Evolutionary conservation across 2,113 vertebrate genomes (phyloP), one percentile per base, ranked within the genome.

Genomic region (Myotis lucifugus): DNA sequence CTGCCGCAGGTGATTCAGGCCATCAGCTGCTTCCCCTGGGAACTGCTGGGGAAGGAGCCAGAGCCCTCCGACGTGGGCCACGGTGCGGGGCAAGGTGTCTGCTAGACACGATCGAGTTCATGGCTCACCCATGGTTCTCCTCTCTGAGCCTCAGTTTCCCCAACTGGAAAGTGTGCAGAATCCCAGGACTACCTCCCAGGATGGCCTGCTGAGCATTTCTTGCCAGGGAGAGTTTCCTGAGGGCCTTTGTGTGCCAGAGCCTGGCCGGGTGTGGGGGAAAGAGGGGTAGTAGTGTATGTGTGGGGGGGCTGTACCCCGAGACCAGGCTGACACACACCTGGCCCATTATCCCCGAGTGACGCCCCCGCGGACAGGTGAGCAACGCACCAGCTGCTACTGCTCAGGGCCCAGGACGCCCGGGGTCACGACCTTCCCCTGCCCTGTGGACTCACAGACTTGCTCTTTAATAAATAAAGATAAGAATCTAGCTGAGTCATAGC

Each of bases 181-280:
- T 40, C 7, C 5, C 27, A 0, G 0, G 73, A 23, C 66, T 5
- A 0, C 79, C 78, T 61, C 79, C 1, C 1, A 0, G 9, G 34
- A 0, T 6, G 82, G 29, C 12, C 3, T 9, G 7, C 64, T 14
- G 25, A 1, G 5, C 1, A 0, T 29, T 3, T 34, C n/a, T 27
- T 23, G 34, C 37, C 0, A 0, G 23, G 12, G n/a, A 19, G 2
- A 9, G 29, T 64, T 77, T 46, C 2, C 34, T 3, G 40, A 8
- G 5, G 25, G 17, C 42, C 69, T 61, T n/a, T 8, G 1, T 10
- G 15, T 27, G 23, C 78, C 18, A 0, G 25, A 2, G 5, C 5
- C 64, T 11, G 23, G 23, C 48, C 1, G 2, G 73, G 59, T 6
- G 59, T 32, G 11, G 61, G 40, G 32, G 11, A 15, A 1, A 27